These are phyloP conservation scores for Otocyon megalotis DNA, from an alignment of 2,113 vertebrate species.

Conservation along the genomic window DNA sequence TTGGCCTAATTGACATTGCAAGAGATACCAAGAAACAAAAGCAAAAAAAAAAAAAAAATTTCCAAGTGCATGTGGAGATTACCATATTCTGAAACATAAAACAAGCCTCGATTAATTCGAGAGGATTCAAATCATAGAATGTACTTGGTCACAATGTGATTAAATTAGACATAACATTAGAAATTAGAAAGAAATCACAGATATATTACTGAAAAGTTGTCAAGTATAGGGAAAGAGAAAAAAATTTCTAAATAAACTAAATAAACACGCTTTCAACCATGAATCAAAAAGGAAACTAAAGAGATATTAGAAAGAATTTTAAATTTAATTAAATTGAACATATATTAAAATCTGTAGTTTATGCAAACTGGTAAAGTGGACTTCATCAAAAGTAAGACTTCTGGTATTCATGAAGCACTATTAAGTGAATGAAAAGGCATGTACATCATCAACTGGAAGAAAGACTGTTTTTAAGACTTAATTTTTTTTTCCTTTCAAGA, in stretches of 20 bases:
- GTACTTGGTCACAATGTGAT: background rate
- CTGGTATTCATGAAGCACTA: background rate
- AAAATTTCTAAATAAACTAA: background rate
- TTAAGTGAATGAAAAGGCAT: background rate
- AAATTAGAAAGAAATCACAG: background rate
- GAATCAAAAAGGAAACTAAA: background rate
- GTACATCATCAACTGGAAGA: background rate
- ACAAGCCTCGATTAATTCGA: background rate
- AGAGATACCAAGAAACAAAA: background rate
- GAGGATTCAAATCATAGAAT: background rate
- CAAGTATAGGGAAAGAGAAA: background rate
- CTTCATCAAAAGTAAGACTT: background rate
- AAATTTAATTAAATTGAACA: background rate
- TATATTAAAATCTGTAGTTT: background rate
- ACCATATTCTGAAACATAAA: background rate
- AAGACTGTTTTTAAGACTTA: background rate
- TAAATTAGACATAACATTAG: background rate
- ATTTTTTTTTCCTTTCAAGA: background rate
- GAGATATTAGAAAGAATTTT: background rate
- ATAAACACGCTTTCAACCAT: background rate
- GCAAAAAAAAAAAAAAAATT: background rate
- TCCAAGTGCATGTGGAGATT: background rate
- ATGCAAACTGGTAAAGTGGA: background rate
- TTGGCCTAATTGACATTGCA: background rate
- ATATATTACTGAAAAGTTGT: background rate